Percentiles rank a stretch among this genome's conserved stretches.
These are phyloP conservation scores for Calyptomena viridis DNA, from an alignment of 2,113 vertebrate species.

Conservation along the genomic window DNA sequence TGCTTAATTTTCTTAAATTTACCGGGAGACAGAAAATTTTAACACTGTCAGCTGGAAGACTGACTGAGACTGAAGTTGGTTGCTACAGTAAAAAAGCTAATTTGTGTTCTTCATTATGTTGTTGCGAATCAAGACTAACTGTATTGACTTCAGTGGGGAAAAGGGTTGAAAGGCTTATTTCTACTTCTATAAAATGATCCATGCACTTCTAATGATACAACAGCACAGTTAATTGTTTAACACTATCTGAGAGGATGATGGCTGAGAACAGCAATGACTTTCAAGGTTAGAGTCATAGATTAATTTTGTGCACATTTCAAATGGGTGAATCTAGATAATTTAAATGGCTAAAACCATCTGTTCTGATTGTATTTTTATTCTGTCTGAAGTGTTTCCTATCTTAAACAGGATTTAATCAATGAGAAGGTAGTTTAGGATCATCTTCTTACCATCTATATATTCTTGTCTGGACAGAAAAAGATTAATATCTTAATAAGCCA, in stretches of 20 bases:
- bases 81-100: not conserved
- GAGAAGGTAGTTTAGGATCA: not conserved
- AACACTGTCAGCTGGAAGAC: not conserved
- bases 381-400: not conserved
- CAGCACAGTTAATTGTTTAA: not conserved
- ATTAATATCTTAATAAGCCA: not conserved
- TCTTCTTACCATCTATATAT: not conserved
- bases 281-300: not conserved
- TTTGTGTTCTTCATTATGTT: slow-evolving; percentile 19
- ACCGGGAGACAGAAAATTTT: not conserved
- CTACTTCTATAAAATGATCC: slow-evolving; percentile 11
- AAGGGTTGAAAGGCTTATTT: not conserved
- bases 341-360: not conserved
- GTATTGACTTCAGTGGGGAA: not conserved
- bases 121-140: not conserved
- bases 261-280: not conserved
- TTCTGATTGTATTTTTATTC: not conserved
- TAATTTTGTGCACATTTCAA: not conserved
- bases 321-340: not conserved
- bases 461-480: not conserved
- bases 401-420: not conserved
- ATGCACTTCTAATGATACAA: not conserved
- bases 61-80: not conserved
- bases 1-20: slow-evolving; percentile 25
- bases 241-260: not conserved